Conservation (phyloP, 2,113 vertebrate genomes). For the Charadrius vociferus region DNA sequence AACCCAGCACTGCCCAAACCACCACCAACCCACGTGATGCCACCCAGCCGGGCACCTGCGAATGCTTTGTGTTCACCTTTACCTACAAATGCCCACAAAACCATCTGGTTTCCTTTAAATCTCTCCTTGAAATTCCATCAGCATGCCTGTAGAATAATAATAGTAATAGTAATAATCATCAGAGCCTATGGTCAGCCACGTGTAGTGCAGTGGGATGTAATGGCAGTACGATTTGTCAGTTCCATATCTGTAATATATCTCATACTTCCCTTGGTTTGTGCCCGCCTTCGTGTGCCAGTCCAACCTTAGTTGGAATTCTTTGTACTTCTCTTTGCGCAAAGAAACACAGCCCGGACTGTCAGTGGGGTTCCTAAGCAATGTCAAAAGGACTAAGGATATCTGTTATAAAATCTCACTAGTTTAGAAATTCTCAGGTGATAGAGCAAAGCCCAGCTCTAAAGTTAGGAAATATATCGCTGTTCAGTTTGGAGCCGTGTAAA, state of each 20-base stretch:
- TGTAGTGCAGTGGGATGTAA: background rate
- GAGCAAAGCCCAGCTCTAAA: background rate
- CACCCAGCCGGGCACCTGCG: background rate
- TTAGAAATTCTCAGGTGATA: background rate
- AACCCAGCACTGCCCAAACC: no score
- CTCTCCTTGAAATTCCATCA: background rate
- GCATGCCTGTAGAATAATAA: background rate
- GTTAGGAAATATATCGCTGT: no score
- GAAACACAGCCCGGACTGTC: background rate
- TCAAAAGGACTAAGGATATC: background rate
- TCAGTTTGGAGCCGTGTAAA: background rate
- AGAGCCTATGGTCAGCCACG: background rate
- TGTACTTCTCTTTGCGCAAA: background rate
- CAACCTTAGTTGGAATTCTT: no score
- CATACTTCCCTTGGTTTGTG: background rate
- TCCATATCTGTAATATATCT: background rate
- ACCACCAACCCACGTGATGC: background rate
- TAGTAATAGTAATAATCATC: no score
- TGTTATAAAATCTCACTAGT: background rate
- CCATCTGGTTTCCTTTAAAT: background rate
- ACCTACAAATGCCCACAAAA: background rate
- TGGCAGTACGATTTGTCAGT: background rate
- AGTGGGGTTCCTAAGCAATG: background rate
- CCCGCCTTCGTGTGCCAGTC: accelerated
- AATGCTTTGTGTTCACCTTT: background rate